Base-by-base conservation (phyloP, 2,888 invertebrate genomes). In the Diarsia mendica region DNA sequence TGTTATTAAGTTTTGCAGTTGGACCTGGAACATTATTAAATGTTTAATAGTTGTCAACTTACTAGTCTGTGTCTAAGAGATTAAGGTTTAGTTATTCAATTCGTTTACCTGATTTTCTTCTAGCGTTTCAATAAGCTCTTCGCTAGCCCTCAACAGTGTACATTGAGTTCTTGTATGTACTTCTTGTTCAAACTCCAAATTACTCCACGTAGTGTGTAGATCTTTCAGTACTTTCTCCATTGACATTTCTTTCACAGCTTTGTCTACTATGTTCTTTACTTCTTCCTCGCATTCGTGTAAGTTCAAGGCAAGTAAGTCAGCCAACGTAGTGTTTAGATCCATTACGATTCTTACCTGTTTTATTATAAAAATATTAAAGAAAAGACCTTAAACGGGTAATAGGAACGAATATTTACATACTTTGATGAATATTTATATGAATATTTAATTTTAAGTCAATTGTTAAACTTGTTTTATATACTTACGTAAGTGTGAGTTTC, bases 171-270 rank as follows among this genome's bases (percentile, higher is more conserved):
- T 97, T 8, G 98, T 95, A 94, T 99, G 99, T 70, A 97, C 96
- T 93, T 99, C 99, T 94, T 98, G 98, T 89, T 98, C 98, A 91
- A 99, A 99, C 94, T 99, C 98, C 98, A 99, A 98, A 3, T 97
- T 97, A 64, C 98, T 98, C 99, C 99, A 99, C 0, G 99, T 99
- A 8, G 97, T 97, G 90, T 99, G 98, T 76, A 99, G 95, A 90
- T 99, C 99, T 85, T 98, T 97, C 68, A 99, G 97, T 73, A 98
- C 98, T 93, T 99, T 99, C 94, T 99, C 99, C 99, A 99, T 99
- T 3, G 99, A 98, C 98, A 99, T 99, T 96, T 99, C 99, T 95
- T 99, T 99, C 0, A 99, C 99, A 0, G 99, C 99, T 96, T 99
- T 99, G 93, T 99, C 99, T 13, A 99, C 99, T 89, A 99, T 99